Conservation (phyloP, 2,113 vertebrate genomes). For the Hydrochoerus hydrochaeris region DNA sequence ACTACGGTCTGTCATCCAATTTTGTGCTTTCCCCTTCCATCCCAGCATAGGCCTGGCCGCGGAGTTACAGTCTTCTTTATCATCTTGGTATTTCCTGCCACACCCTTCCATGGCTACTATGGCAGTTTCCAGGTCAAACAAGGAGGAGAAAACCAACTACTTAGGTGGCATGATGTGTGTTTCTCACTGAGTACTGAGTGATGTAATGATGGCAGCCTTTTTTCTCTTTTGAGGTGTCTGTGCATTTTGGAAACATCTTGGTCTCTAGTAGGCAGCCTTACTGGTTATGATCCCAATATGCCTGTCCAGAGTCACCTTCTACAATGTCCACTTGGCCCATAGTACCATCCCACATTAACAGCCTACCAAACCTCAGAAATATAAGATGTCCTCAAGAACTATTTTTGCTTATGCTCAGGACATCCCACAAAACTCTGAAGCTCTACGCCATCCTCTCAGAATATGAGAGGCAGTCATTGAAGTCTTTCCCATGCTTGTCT, state of each 20-base stretch:
- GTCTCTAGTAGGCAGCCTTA: neutral
- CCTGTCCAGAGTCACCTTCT: neutral
- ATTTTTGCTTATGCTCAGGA: neutral
- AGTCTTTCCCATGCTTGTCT: neutral
- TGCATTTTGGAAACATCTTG: neutral
- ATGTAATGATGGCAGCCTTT: neutral
- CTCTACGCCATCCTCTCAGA: neutral
- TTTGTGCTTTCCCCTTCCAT: neutral
- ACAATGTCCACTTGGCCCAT: neutral
- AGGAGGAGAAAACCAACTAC: neutral
- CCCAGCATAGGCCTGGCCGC: neutral
- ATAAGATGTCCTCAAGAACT: neutral
- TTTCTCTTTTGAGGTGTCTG: neutral
- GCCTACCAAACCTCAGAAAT: neutral
- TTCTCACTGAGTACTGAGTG: neutral
- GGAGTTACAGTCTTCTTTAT: neutral
- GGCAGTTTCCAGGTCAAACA: neutral
- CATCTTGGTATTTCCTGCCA: neutral
- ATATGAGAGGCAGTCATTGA: neutral
- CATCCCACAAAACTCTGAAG: neutral
- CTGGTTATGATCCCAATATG: neutral
- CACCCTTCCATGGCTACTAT: neutral
- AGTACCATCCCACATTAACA: neutral
- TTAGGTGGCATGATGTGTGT: neutral
- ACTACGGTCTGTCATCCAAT: neutral